Base-by-base conservation (phyloP, 2,113 vertebrate genomes). In the Tragelaphus imberbis region DNA sequence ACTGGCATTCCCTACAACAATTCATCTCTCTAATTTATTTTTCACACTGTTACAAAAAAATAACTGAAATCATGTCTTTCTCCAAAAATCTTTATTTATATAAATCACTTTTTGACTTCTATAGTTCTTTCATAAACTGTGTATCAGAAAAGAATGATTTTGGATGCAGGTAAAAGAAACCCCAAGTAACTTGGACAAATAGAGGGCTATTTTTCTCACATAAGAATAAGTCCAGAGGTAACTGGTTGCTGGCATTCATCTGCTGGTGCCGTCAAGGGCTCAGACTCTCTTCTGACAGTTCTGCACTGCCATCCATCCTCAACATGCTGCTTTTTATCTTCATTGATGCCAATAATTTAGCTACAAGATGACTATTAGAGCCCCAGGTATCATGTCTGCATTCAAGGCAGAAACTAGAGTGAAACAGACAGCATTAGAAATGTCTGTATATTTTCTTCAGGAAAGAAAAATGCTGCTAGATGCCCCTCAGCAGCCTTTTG, bases 321-420 rank as follows among this genome's bases (percentile, higher is more conserved):
- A 93, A 59, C 9, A 8, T 89, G 49, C 86, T 59, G 51, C 27
- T 87, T 97, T 95, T 95, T 96, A 87, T 79, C 86, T 97, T 95
- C 56, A 51, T 47, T 87, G 71, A 63, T 86, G 25, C 71, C 86
- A 88, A 71, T 86, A 95, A 93, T 79, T 91, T 15, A 94, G 61
- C 61, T 95, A 71, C 44, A 87, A 87, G 84, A 87, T 96, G 84
- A 30, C 92, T 93, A 95, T 93, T 91, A 91, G 44, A 97, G 55
- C 68, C 77, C 55, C 51, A 95, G 68, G 82, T 84, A 96, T 65
- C 55, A 14, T 1, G 25, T 92, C 82, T 94, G 59, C 82, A 93
- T 87, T 96, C 84, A 82, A 84, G 61, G 44, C 58, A 92, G 88
- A 97, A 94, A 96, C 55, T 84, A 79, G 10, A 23, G n/a, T 61